phyloP scores from a whole-genome alignment of 1,140 invertebrate species.

The Drosophila hydei region DNA sequence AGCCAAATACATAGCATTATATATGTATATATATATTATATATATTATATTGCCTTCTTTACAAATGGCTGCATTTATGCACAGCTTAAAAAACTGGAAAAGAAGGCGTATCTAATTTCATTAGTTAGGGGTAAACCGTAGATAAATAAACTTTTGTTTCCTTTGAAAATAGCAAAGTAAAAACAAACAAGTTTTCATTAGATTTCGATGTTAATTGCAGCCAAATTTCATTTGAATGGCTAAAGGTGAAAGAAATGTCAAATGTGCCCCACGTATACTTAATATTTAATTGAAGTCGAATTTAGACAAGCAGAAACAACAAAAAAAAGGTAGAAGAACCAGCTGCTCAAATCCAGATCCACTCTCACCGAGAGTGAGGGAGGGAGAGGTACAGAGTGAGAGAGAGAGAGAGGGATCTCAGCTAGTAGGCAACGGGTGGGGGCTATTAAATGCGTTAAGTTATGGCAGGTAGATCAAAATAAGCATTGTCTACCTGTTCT shows the following conservation, averaged over 20 bases:
- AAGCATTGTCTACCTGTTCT: too few species aligned
- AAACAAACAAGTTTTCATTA: slow-evolving; percentile 21
- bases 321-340: slow-evolving; percentile 23
- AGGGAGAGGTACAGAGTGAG: slow-evolving; percentile 12
- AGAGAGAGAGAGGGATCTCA: background rate
- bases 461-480: background rate
- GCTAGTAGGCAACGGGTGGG: too few species aligned
- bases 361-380: too few species aligned
- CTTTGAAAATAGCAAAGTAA: slow-evolving; percentile 1
- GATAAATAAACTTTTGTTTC: background rate
- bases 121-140: background rate
- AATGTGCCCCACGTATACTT: slow-evolving; percentile 30
- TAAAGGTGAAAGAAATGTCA: slow-evolving; percentile 79
- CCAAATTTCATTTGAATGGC: slow-evolving; percentile 34
- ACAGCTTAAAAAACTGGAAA: slow-evolving; percentile 7
- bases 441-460: slow-evolving; percentile 5
- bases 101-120: slow-evolving; percentile 58
- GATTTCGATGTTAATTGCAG: slow-evolving; percentile 52
- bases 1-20: slow-evolving; percentile 49
- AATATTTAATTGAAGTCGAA: slow-evolving; percentile 10
- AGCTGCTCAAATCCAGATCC: slow-evolving; percentile 15
- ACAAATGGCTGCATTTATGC: slow-evolving; percentile 64
- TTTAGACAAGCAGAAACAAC: slow-evolving; percentile 23
- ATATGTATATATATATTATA: slow-evolving; percentile 6
- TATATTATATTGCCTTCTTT: slow-evolving; percentile 43